phyloP scores from a whole-genome alignment of 1,140 invertebrate genomes.

The Gryon sp. region DNA sequence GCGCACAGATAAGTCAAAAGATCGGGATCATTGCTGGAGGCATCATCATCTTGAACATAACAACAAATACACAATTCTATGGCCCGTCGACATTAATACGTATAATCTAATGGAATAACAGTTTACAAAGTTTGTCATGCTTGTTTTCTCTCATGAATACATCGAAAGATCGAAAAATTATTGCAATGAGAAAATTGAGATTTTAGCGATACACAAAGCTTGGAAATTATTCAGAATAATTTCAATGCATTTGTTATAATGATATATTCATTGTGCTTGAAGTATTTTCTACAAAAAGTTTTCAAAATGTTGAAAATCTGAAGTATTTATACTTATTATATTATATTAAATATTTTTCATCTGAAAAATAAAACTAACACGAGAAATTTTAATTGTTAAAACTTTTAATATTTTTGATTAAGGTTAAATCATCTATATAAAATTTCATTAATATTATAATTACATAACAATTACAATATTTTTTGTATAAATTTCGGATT shows the following conservation, averaged over 20 bases:
- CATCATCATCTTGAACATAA: slow-evolving; percentile 16
- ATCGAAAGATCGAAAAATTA: slow-evolving; percentile 28
- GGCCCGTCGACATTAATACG: slow-evolving; percentile 25
- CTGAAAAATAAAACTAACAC: too few species aligned
- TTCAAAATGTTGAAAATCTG: too few species aligned
- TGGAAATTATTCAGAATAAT: slow-evolving; percentile 14
- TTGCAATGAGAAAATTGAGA: slow-evolving; percentile 28
- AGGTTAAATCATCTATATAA: too few species aligned
- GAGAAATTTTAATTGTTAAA: too few species aligned
- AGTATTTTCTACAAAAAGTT: too few species aligned
- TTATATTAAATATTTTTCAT: too few species aligned
- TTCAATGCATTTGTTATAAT: slow-evolving; percentile 29
- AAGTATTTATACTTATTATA: too few species aligned
- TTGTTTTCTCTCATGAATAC: slow-evolving; percentile 29
- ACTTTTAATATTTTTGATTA: too few species aligned
- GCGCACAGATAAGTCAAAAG: slow-evolving; percentile 42
- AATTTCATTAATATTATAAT: too few species aligned
- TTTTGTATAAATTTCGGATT: too few species aligned
- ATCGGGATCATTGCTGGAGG: slow-evolving; percentile 40
- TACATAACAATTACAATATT: too few species aligned
- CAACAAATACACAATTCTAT: slow-evolving; percentile 46
- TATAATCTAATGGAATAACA: slow-evolving; percentile 38
- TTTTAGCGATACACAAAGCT: slow-evolving; percentile 27
- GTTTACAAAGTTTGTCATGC: slow-evolving; percentile 23
- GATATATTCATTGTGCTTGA: too few species aligned